phyloP scores from a whole-genome alignment of 2,888 invertebrate genomes.

The Chloromyia formosa region DNA sequence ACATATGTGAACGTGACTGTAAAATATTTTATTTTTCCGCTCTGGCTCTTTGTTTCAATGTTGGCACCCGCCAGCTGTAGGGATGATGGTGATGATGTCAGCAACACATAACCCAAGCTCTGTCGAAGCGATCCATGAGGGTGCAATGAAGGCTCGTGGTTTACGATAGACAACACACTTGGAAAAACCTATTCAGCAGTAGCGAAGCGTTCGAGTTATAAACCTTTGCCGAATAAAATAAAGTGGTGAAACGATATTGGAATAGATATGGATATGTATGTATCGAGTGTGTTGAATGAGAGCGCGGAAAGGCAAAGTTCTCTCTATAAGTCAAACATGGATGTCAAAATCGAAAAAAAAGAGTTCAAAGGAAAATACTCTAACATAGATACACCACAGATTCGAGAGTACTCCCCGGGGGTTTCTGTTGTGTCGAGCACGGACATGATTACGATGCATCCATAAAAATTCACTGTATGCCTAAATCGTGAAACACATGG shows the following conservation, averaged over 20 bases:
- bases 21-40: slow-evolving; percentile 27
- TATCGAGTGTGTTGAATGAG: neutral
- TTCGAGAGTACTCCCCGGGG: no score
- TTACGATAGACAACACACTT: neutral
- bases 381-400: neutral
- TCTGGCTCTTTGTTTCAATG: neutral
- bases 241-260: slow-evolving; percentile 32
- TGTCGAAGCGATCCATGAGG: neutral
- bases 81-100: no score
- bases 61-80: neutral
- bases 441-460: slow-evolving; percentile 4
- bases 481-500: neutral
- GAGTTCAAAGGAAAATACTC: neutral
- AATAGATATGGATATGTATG: neutral
- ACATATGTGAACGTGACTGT: slow-evolving; percentile 40
- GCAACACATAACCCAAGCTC: neutral
- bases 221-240: slow-evolving; percentile 14
- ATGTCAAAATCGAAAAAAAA: neutral
- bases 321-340: neutral
- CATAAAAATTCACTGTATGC: neutral
- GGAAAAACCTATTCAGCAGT: slow-evolving; percentile 12
- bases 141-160: neutral
- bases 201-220: slow-evolving; percentile 21
- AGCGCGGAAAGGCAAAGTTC: no score
- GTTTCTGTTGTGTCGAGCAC: no score